Evolutionary conservation across 2,888 invertebrate genomes (phyloP).

Genomic region (Melinaea menophilus): DNA sequence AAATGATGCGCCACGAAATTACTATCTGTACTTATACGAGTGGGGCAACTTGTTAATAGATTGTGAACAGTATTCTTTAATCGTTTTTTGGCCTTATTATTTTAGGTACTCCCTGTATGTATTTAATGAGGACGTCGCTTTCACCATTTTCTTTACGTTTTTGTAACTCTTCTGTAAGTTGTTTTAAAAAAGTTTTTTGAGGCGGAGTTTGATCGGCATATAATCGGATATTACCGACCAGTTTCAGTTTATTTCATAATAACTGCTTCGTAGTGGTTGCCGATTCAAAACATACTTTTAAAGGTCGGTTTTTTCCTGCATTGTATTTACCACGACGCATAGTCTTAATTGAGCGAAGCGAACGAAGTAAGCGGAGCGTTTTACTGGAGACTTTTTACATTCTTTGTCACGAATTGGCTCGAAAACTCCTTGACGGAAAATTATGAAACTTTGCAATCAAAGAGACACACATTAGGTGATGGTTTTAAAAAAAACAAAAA

Average conservation of each 20-base stretch:
- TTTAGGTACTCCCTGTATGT: slow-evolving; percentile 34
- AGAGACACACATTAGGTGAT: no score
- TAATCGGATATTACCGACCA: slow-evolving; percentile 28
- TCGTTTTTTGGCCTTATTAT: slow-evolving; percentile 24
- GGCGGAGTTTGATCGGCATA: slow-evolving; percentile 35
- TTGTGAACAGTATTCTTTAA: slow-evolving; percentile 6
- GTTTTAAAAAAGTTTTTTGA: slow-evolving; percentile 32
- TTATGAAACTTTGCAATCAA: no score
- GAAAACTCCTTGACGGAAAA: no score
- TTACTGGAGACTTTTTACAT: no score
- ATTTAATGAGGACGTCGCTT: slow-evolving; percentile 35
- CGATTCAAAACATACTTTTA: slow-evolving; percentile 33
- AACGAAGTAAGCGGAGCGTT: no score
- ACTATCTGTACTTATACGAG: no score
- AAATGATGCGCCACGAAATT: no score
- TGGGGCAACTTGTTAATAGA: no score
- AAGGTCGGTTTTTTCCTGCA: slow-evolving; percentile 25
- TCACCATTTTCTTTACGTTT: slow-evolving; percentile 32
- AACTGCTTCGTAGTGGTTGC: slow-evolving; percentile 24
- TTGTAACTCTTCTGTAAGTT: slow-evolving; percentile 28
- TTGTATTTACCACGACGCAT: slow-evolving; percentile 34
- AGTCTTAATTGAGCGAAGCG: no score
- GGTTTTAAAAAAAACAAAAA: no score
- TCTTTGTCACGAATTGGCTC: no score
- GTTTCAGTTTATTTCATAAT: slow-evolving; percentile 28